phyloP scores from a whole-genome alignment of 1,140 invertebrate species.

The Achatina immaculata region DNA sequence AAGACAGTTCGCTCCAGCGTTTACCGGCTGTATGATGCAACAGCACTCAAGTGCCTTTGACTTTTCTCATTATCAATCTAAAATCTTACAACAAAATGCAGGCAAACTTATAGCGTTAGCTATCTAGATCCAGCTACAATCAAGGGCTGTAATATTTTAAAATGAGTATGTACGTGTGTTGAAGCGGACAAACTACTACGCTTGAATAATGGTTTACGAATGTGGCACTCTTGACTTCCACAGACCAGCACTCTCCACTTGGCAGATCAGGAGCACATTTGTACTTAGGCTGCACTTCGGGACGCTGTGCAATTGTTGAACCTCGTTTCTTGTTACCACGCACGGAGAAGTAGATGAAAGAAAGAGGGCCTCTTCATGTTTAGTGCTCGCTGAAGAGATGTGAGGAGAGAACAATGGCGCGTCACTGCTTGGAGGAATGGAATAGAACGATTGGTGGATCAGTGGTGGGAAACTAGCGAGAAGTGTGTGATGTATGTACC shows the following conservation, averaged over 20 bases:
- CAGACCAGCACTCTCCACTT: neutral
- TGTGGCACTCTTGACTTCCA: neutral
- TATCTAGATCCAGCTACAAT: neutral
- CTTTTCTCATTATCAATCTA: neutral
- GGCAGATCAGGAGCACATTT: neutral
- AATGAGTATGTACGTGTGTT: too few relatives aligned
- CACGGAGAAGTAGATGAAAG: neutral
- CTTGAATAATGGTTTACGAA: neutral
- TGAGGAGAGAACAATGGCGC: neutral
- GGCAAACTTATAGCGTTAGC: neutral
- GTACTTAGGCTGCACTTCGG: neutral
- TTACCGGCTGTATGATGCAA: neutral
- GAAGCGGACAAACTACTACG: too few relatives aligned
- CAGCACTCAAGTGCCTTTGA: neutral
- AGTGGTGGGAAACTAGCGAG: neutral
- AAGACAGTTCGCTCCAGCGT: neutral
- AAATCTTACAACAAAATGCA: neutral
- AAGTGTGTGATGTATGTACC: neutral
- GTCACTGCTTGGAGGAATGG: neutral
- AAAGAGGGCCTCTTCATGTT: neutral
- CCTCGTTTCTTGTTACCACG: neutral
- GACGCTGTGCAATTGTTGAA: neutral
- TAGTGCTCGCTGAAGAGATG: neutral
- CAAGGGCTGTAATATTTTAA: too few relatives aligned
- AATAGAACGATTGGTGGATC: neutral